Percentiles rank a stretch among this genome's conserved stretches.
Evolutionary conservation across 2,797 vertebrate genomes (phyloP).

Genomic region (Hippocampus kuda): DNA sequence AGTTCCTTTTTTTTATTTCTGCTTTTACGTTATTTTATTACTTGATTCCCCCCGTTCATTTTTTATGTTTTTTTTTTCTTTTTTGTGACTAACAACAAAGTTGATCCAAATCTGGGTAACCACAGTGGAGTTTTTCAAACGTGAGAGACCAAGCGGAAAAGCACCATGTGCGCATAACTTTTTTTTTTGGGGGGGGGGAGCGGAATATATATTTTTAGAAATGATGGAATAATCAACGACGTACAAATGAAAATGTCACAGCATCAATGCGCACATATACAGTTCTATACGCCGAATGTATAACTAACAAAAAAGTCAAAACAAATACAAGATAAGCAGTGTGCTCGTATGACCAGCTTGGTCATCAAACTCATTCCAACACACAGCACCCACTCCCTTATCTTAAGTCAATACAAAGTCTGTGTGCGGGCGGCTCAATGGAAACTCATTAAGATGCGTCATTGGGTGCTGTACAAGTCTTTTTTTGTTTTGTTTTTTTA

Average conservation of each 20-base stretch:
- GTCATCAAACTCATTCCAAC: slow-evolving; percentile 34
- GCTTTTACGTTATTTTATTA: not conserved
- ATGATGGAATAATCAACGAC: too few relatives aligned
- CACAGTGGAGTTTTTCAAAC: too few relatives aligned
- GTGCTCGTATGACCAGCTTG: slow-evolving; percentile 1
- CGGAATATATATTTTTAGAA: too few relatives aligned
- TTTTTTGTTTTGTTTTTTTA: not conserved
- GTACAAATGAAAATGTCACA: too few relatives aligned
- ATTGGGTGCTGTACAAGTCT: slow-evolving; percentile 2
- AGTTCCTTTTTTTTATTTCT: not conserved
- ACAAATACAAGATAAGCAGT: not conserved
- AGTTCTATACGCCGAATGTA: not conserved
- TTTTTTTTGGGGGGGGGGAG: too few relatives aligned
- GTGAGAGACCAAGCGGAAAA: too few relatives aligned
- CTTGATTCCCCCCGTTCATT: not conserved
- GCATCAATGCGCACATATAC: too few relatives aligned
- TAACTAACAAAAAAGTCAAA: not conserved
- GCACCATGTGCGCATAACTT: too few relatives aligned
- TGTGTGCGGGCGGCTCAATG: not conserved
- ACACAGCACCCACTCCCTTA: slow-evolving; percentile 27
- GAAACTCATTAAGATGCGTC: slow-evolving; percentile 2
- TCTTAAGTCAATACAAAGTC: slow-evolving; percentile 43
- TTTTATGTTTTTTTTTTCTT: not conserved
- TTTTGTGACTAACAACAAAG: too few relatives aligned
- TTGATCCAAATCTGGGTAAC: too few relatives aligned